phyloP scores from a whole-genome alignment of 2,888 invertebrate genomes.

The Timema podura region DNA sequence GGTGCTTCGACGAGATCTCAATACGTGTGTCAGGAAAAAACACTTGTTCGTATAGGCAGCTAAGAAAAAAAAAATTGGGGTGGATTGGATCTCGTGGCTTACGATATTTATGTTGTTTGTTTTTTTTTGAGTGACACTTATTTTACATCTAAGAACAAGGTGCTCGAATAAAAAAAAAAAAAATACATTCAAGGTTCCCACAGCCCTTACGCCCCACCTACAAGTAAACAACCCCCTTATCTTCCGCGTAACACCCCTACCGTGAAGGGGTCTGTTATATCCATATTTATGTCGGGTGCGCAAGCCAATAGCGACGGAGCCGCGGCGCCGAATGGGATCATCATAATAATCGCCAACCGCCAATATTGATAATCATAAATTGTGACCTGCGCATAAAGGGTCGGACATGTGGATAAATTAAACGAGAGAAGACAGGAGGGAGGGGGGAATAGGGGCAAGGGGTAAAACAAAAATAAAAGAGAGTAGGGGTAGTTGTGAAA shows the following conservation, averaged over 20 bases:
- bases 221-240: slow-evolving; percentile 6
- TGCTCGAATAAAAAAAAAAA: too few species aligned
- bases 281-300: slow-evolving; percentile 30
- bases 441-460: slow-evolving; percentile 18
- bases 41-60: too few species aligned
- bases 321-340: slow-evolving; percentile 28
- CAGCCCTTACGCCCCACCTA: background rate
- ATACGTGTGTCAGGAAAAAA: too few species aligned
- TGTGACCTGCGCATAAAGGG: slow-evolving; percentile 29
- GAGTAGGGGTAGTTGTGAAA: slow-evolving; percentile 1
- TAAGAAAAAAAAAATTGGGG: too few species aligned
- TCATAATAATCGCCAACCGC: slow-evolving; percentile 30
- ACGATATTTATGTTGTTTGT: too few species aligned
- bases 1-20: too few species aligned
- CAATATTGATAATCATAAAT: slow-evolving; percentile 32
- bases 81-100: too few species aligned
- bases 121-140: too few species aligned
- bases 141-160: too few species aligned
- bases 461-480: slow-evolving; percentile 21
- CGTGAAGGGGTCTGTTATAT: slow-evolving; percentile 23
- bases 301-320: slow-evolving; percentile 25
- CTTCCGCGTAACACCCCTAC: slow-evolving; percentile 16
- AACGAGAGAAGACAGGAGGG: slow-evolving; percentile 22
- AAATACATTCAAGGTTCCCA: too few species aligned
- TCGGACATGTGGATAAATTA: slow-evolving; percentile 31